Evolutionary conservation across 1,140 invertebrate species (phyloP).

Genomic region (Macrocentrus cingulum): DNA sequence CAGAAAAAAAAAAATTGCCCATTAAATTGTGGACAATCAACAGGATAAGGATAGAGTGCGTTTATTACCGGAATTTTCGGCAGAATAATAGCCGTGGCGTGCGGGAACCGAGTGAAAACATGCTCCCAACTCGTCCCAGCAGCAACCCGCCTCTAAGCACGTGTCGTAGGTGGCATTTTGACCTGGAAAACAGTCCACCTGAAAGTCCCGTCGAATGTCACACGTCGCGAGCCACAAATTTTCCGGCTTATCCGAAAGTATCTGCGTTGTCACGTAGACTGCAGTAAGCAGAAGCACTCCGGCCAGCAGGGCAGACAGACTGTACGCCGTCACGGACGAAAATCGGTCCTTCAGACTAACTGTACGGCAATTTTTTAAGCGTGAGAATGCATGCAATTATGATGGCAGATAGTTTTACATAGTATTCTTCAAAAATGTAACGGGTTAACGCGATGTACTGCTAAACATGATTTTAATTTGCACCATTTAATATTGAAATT

Average conservation of each 20-base stretch:
- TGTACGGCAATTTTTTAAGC: background rate
- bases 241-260: background rate
- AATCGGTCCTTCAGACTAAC: constrained; percentile 26
- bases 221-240: constrained; percentile 22
- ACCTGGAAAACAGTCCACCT: constrained; percentile 32
- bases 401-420: background rate
- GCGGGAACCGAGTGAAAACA: constrained; percentile 36
- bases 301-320: constrained; percentile 29
- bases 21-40: background rate
- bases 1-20: background rate
- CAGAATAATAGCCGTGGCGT: constrained; percentile 28
- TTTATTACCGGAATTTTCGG: constrained; percentile 8
- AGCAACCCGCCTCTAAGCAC: constrained; percentile 31
- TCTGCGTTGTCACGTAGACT: constrained; percentile 25
- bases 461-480: too few relatives aligned
- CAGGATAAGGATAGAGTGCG: constrained; percentile 3
- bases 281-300: constrained; percentile 24
- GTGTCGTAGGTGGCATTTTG: constrained; percentile 10
- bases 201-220: constrained; percentile 27
- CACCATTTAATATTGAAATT: too few relatives aligned
- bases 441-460: too few relatives aligned
- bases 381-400: background rate
- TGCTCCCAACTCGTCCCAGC: constrained; percentile 27
- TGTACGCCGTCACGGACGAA: constrained; percentile 31
- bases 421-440: too few relatives aligned